Evolutionary conservation across 2,797 vertebrate species (phyloP).

Genomic region (Tokudaia muenninki): DNA sequence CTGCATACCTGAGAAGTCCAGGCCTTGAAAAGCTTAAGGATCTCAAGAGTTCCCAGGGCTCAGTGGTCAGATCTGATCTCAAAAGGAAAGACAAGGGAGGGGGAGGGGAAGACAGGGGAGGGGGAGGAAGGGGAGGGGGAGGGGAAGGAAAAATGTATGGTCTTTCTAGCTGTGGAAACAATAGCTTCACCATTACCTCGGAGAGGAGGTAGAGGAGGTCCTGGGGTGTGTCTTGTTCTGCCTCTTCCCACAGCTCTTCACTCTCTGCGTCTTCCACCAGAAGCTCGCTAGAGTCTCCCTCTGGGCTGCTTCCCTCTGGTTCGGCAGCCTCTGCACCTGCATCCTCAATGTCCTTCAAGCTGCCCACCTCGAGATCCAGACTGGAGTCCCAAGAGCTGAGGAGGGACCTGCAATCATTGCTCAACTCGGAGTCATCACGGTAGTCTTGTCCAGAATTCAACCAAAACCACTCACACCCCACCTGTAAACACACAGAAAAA

Average conservation of each 20-base stretch:
- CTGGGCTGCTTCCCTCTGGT: conserved; percentile 84
- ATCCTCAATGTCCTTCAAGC: conserved; percentile 85
- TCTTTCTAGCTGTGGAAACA: conserved; percentile 11
- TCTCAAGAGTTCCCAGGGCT: background rate
- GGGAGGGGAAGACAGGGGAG: accelerated
- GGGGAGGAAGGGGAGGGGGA: no score
- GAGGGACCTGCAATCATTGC: conserved; percentile 84
- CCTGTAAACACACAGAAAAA: conserved; percentile 84
- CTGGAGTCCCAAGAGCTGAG: conserved; percentile 85
- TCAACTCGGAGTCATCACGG: conserved; percentile 84
- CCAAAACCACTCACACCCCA: conserved; percentile 82
- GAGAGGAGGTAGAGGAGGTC: conserved; percentile 82
- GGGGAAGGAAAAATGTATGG: no score
- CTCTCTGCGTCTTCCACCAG: conserved; percentile 72
- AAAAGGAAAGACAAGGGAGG: background rate
- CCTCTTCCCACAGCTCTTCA: conserved; percentile 77
- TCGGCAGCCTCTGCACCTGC: conserved; percentile 70
- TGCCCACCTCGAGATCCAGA: conserved; percentile 82
- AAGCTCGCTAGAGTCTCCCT: conserved; percentile 77
- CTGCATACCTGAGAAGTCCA: background rate
- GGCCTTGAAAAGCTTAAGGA: background rate
- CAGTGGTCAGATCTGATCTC: background rate
- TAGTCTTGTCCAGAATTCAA: conserved; percentile 79
- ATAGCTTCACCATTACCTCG: conserved; percentile 83
- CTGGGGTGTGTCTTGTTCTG: conserved; percentile 66